A percentile compares a stretch with the other conserved stretches of the same genome.
phyloP scores from a whole-genome alignment of 2,888 invertebrate genomes.

The Malthinus flaveolus region DNA sequence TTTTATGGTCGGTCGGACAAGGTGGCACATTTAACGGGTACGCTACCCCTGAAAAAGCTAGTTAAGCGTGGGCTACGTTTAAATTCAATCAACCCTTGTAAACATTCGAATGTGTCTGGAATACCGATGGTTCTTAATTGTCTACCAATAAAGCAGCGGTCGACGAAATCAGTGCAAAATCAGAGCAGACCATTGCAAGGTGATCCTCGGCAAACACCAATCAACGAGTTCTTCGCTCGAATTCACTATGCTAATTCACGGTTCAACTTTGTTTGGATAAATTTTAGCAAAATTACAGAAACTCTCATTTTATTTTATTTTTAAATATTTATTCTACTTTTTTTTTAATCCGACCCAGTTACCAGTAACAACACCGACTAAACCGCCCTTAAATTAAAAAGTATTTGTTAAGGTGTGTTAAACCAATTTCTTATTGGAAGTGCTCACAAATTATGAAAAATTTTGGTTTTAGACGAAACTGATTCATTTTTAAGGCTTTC shows the following conservation, averaged over 20 bases:
- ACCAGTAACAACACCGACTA: too few relatives aligned
- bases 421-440: too few relatives aligned
- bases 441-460: too few relatives aligned
- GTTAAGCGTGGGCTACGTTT: constrained; percentile 39
- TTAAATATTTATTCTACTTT: too few relatives aligned
- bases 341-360: too few relatives aligned
- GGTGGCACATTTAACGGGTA: constrained; percentile 31
- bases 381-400: too few relatives aligned
- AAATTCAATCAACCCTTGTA: constrained; percentile 53
- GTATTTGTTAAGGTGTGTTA: too few relatives aligned
- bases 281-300: constrained; percentile 25
- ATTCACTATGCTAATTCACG: constrained; percentile 42
- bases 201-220: constrained; percentile 54
- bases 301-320: constrained; percentile 2
- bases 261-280: constrained; percentile 28
- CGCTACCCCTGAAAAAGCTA: constrained; percentile 38
- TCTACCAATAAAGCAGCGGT: constrained; percentile 52
- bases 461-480: too few relatives aligned
- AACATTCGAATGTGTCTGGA: constrained; percentile 50
- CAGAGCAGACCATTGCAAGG: constrained; percentile 47
- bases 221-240: constrained; percentile 45
- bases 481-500: too few relatives aligned
- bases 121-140: constrained; percentile 55
- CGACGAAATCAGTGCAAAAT: constrained; percentile 46
- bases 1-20: constrained; percentile 38